phyloP scores from a whole-genome alignment of 2,797 vertebrate species.

The Strix occidentalis region DNA sequence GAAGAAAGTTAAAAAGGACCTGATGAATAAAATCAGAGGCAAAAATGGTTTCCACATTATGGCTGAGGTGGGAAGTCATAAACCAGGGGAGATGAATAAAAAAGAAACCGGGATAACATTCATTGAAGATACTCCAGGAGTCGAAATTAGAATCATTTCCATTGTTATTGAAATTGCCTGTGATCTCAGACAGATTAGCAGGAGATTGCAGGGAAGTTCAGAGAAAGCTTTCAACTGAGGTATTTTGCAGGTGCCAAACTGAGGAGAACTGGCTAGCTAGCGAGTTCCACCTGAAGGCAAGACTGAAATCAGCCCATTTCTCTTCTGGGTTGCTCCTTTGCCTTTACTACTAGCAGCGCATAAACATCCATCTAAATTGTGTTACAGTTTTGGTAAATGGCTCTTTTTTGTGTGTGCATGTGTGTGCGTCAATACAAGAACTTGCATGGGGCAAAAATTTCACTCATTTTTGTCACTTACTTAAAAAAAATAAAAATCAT shows the following conservation, averaged over 20 bases:
- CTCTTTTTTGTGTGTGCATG: not conserved
- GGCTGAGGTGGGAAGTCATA: slow-evolving; percentile 30
- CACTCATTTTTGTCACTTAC: not conserved
- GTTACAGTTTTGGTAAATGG: not conserved
- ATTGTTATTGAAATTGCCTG: slow-evolving; percentile 64
- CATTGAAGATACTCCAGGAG: slow-evolving; percentile 17
- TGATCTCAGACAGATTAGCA: slow-evolving; percentile 50
- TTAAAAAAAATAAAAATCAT: not conserved
- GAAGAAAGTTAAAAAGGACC: slow-evolving; percentile 26
- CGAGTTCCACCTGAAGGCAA: not conserved
- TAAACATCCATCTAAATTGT: not conserved
- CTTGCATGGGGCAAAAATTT: not conserved
- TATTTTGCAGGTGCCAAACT: not conserved
- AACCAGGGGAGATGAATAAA: slow-evolving; percentile 27
- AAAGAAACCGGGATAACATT: slow-evolving; percentile 3
- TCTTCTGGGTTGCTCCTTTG: not conserved
- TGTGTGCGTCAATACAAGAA: not conserved
- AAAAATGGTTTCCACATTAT: not conserved
- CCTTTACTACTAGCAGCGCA: not conserved
- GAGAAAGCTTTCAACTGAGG: not conserved
- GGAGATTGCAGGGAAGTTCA: slow-evolving; percentile 34
- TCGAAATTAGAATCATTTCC: slow-evolving; percentile 46
- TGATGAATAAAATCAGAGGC: slow-evolving; percentile 17
- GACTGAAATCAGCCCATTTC: not conserved
- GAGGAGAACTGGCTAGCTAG: not conserved